Evolutionary conservation across 1,140 invertebrate genomes (phyloP).

Genomic region (Apis mellifera): DNA sequence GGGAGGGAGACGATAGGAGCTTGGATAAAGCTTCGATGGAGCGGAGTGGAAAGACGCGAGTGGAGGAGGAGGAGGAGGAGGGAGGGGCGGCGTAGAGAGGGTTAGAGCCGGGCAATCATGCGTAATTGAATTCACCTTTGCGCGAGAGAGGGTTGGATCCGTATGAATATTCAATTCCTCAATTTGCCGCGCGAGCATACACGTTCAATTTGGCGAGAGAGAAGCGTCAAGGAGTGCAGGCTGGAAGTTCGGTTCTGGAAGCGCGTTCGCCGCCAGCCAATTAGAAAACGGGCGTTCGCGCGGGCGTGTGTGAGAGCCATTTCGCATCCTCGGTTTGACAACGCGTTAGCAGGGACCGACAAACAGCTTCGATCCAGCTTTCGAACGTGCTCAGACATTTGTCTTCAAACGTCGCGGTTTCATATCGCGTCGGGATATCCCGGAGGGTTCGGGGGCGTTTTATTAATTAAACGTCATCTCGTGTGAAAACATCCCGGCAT

Average conservation of each 20-base stretch:
- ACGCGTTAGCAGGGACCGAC: conserved; percentile 49
- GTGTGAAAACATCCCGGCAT: background rate
- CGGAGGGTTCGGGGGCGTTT: background rate
- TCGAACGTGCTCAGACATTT: conserved; percentile 52
- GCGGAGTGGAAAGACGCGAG: conserved; percentile 25
- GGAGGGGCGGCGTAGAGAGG: background rate
- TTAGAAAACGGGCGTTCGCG: conserved; percentile 58
- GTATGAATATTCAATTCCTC: conserved; percentile 79
- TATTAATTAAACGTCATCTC: conserved; percentile 48
- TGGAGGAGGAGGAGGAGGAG: conserved; percentile 10
- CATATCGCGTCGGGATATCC: conserved; percentile 24
- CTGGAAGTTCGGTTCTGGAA: conserved; percentile 57
- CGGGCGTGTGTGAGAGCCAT: conserved; percentile 40
- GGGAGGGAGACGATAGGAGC: background rate
- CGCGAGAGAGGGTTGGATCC: conserved; percentile 60
- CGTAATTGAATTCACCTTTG: conserved; percentile 79
- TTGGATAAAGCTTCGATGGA: conserved; percentile 29
- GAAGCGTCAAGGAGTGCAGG: conserved; percentile 63
- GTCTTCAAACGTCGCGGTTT: conserved; percentile 60
- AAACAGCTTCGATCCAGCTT: conserved; percentile 63
- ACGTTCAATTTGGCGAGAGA: conserved; percentile 72
- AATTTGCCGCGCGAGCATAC: conserved; percentile 72
- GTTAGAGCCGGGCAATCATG: conserved; percentile 72
- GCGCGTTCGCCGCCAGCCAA: conserved; percentile 56
- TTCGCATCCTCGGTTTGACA: conserved; percentile 57